A percentile compares a stretch with the other conserved stretches of the same genome.
phyloP scores from a whole-genome alignment of 2,888 invertebrate species.

The Cheilosia pagana region DNA sequence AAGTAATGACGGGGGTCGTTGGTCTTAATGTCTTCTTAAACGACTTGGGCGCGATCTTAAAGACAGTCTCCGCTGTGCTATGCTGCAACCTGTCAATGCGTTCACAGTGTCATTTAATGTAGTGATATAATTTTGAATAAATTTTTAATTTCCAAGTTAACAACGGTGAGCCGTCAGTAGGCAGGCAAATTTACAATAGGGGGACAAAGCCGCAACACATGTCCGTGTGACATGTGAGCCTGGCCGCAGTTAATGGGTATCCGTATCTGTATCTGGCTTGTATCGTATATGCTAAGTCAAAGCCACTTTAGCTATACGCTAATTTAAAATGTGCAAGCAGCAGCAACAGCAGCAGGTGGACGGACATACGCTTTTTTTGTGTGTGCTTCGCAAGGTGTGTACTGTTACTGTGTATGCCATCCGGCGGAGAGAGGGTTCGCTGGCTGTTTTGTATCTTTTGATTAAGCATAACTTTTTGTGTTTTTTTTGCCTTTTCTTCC shows the following conservation, averaged over 20 bases:
- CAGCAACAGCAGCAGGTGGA: conserved; percentile 65
- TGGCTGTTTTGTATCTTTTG: conserved; percentile 51
- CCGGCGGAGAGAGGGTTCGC: conserved; percentile 60
- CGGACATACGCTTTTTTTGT: conserved; percentile 19
- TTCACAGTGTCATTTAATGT: conserved; percentile 68
- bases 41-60: conserved; percentile 60
- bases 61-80: conserved; percentile 23
- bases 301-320: conserved; percentile 51
- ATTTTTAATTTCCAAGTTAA: conserved; percentile 65
- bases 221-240: conserved; percentile 40
- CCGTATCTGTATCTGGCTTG: conserved; percentile 37
- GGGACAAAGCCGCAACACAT: conserved; percentile 38
- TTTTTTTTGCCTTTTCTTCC: no score
- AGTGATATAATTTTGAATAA: conserved; percentile 68
- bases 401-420: conserved; percentile 1
- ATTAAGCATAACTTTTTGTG: conserved; percentile 49
- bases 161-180: conserved; percentile 20
- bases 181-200: conserved; percentile 10
- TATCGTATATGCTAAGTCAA: conserved; percentile 41
- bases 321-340: conserved; percentile 67
- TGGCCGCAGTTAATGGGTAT: conserved; percentile 37
- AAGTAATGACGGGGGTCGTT: conserved; percentile 61
- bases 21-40: conserved; percentile 70
- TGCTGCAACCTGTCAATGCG: conserved; percentile 62
- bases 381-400: conserved; percentile 67